These are phyloP conservation scores for Pachyuromys duprasi DNA, from an alignment of 2,797 vertebrate genomes.

Conservation along the genomic window DNA sequence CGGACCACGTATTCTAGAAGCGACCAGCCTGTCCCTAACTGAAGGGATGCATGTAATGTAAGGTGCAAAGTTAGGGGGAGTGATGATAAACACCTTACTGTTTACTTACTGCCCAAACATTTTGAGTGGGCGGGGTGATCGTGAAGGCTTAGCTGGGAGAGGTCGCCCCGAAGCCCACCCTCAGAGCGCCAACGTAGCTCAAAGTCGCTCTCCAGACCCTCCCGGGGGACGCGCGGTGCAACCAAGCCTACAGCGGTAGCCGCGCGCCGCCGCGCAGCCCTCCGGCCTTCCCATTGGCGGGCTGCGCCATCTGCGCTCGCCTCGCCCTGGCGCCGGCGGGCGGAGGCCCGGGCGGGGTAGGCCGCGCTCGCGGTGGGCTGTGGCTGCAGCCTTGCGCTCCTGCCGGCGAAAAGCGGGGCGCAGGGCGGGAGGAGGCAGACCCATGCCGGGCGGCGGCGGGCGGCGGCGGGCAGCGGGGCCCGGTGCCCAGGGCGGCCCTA, in stretches of 20 bases:
- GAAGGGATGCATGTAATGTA: not conserved
- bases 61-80: constrained; percentile 9
- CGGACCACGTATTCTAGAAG: not conserved
- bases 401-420: constrained; percentile 1
- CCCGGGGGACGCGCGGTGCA: constrained; percentile 79
- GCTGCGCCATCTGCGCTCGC: constrained; percentile 74
- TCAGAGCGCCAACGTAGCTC: constrained; percentile 63
- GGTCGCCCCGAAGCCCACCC: not conserved
- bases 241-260: constrained; percentile 80
- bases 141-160: not conserved
- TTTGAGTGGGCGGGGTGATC: not conserved
- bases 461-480: constrained; percentile 53
- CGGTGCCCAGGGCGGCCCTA: constrained; percentile 37
- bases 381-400: constrained; percentile 62
- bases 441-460: constrained; percentile 53
- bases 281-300: constrained; percentile 79
- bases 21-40: not conserved
- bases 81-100: not conserved
- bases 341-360: constrained; percentile 81
- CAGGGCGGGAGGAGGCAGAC: constrained; percentile 9
- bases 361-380: constrained; percentile 74
- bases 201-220: constrained; percentile 69
- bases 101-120: not conserved
- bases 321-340: constrained; percentile 69
- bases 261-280: constrained; percentile 52